These are phyloP conservation scores for Ectropis crepuscularia DNA, from an alignment of 2,888 invertebrate species.

Conservation along the genomic window DNA sequence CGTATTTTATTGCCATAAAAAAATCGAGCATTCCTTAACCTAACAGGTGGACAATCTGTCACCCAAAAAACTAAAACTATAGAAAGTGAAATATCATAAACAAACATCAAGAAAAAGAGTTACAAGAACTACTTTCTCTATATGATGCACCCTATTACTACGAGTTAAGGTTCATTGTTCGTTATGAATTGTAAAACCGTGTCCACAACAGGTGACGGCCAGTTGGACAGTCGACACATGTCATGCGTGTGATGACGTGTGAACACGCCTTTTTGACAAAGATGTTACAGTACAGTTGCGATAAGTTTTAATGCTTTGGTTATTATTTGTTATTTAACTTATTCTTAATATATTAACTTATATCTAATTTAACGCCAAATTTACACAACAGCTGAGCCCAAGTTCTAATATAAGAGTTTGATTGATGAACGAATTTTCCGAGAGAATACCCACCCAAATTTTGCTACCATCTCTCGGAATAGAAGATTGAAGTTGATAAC, in stretches of 20 bases:
- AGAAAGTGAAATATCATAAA: constrained; percentile 45
- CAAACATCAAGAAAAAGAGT: constrained; percentile 25
- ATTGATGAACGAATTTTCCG: no score
- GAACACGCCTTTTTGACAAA: constrained; percentile 41
- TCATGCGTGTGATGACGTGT: constrained; percentile 52
- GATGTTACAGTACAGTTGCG: constrained; percentile 20
- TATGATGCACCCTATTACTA: not conserved
- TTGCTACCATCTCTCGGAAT: no score
- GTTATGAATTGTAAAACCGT: constrained; percentile 7
- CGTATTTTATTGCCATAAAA: constrained; percentile 3
- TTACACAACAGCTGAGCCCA: no score
- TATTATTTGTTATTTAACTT: no score
- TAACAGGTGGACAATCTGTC: constrained; percentile 43
- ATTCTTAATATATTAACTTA: no score
- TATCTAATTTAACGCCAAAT: no score
- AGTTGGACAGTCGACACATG: constrained; percentile 51
- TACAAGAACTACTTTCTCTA: not conserved
- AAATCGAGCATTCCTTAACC: constrained; percentile 14
- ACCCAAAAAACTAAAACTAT: constrained; percentile 33
- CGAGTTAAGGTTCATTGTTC: not conserved
- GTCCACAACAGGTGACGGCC: constrained; percentile 59
- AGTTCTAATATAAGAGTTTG: no score
- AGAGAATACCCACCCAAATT: no score
- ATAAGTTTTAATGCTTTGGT: not conserved
- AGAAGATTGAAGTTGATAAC: no score